Evolutionary conservation across 2,797 vertebrate species (phyloP).

Genomic region (Melopsittacus undulatus): DNA sequence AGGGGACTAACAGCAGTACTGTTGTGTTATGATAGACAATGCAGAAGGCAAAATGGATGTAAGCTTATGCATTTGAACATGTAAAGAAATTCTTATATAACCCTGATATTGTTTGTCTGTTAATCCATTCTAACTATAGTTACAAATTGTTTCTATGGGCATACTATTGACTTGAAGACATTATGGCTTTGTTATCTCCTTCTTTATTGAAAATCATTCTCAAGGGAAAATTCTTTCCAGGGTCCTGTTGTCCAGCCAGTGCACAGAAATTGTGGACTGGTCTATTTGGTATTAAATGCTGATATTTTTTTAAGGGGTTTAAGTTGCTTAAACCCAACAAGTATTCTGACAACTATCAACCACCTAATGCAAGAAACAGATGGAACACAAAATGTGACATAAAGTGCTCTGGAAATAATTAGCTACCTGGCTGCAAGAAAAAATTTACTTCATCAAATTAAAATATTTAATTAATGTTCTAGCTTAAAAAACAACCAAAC

Average conservation of each 20-base stretch:
- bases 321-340: not conserved
- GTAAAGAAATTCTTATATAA: not conserved
- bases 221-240: not conserved
- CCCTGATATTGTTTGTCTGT: not conserved
- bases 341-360: not conserved
- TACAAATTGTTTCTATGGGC: not conserved
- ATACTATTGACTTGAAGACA: not conserved
- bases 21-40: not conserved
- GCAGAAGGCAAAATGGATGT: not conserved
- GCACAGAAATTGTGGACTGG: not conserved
- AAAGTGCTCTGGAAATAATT: not conserved
- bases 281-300: not conserved
- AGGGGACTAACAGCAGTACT: not conserved
- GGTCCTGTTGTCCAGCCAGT: not conserved
- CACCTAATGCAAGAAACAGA: not conserved
- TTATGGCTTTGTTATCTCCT: not conserved
- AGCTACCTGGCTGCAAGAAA: not conserved
- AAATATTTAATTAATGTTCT: not conserved
- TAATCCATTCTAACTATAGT: not conserved
- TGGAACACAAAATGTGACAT: not conserved
- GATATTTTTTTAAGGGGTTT: not conserved
- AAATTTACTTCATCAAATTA: not conserved
- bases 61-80: not conserved
- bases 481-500: not conserved
- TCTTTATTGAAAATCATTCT: not conserved